Conservation (phyloP, 2,797 vertebrate genomes). For the Amblyraja radiata region DNA sequence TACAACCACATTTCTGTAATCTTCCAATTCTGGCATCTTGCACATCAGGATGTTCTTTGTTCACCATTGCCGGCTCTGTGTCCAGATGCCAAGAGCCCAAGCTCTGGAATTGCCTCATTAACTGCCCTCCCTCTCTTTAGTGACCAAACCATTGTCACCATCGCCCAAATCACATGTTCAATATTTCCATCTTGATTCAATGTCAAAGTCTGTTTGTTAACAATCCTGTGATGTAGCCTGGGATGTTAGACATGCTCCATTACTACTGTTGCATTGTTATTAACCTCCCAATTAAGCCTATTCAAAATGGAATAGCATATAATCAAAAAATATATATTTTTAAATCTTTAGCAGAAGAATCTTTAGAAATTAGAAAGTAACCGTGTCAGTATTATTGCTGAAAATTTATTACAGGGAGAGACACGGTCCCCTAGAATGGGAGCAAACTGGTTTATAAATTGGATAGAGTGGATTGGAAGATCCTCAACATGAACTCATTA, state of each 20-base stretch:
- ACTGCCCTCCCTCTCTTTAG: not conserved
- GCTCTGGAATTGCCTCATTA: not conserved
- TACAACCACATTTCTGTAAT: not conserved
- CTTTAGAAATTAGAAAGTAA: not conserved
- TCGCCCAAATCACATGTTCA: not conserved
- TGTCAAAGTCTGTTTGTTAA: not conserved
- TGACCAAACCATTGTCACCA: not conserved
- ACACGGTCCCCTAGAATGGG: no score
- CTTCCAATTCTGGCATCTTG: not conserved
- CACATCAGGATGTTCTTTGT: not conserved
- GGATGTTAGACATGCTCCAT: not conserved
- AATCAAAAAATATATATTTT: not conserved
- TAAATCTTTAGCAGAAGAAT: not conserved
- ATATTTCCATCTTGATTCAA: not conserved
- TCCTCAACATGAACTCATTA: no score
- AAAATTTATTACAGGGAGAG: not conserved
- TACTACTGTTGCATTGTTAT: not conserved
- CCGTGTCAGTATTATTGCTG: not conserved
- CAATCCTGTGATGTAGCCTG: not conserved
- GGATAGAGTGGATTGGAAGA: no score
- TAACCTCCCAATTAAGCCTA: not conserved
- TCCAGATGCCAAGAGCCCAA: not conserved
- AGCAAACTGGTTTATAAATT: no score
- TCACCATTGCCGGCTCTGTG: not conserved
- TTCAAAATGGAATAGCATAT: not conserved